Conservation (phyloP, 2,113 vertebrate species). For the Percina caprodes region DNA sequence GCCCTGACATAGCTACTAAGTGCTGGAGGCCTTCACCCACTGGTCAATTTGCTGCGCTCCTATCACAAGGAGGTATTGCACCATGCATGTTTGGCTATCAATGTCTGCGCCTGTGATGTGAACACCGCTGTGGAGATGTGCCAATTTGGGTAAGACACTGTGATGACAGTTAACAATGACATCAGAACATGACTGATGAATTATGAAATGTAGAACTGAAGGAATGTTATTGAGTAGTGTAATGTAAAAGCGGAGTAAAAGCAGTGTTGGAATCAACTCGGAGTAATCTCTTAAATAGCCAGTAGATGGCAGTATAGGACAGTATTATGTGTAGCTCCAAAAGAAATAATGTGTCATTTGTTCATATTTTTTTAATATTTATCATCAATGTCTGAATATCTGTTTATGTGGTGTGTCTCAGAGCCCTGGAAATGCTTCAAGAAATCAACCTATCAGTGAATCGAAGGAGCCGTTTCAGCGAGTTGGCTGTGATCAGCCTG, state of each 20-base stretch:
- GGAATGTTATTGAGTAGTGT: not conserved
- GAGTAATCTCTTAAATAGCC: conserved; percentile 36
- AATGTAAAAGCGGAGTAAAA: not conserved
- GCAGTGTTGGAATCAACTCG: not conserved
- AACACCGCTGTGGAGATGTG: conserved; percentile 84
- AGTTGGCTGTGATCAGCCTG: conserved; percentile 87
- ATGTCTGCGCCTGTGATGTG: conserved; percentile 87
- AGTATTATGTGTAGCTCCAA: not conserved
- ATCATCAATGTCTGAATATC: not conserved
- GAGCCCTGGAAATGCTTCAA: conserved; percentile 90
- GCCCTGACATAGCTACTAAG: conserved; percentile 83
- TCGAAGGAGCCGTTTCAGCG: conserved; percentile 87
- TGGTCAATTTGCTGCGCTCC: conserved; percentile 87
- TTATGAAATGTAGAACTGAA: not conserved
- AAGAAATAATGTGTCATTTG: not conserved
- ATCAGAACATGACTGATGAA: not conserved
- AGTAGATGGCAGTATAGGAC: conserved; percentile 71
- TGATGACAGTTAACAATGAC: not conserved
- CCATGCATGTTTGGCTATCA: conserved; percentile 88
- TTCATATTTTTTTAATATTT: not conserved
- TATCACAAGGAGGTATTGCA: conserved; percentile 85
- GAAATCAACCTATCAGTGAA: conserved; percentile 88
- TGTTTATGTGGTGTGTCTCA: conserved; percentile 50
- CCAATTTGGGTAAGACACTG: conserved; percentile 86
- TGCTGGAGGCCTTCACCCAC: conserved; percentile 83